A percentile compares a stretch with the other conserved stretches of the same genome.
Evolutionary conservation across 2,888 invertebrate genomes (phyloP).

Genomic region (Microctonus brassicae): DNA sequence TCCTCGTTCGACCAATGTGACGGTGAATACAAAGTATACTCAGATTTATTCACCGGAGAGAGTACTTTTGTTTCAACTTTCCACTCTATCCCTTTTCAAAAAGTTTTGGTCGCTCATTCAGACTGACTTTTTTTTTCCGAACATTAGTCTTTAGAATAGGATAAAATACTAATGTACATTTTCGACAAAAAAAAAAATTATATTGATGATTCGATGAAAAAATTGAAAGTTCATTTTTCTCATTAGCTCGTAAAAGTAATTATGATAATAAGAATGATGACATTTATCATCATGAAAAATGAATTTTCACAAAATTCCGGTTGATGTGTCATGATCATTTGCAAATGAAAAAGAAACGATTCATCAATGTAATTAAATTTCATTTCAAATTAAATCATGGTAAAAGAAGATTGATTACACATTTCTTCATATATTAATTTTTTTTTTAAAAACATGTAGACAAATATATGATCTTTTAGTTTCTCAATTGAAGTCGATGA

Average conservation of each 20-base stretch:
- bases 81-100: background rate
- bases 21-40: background rate
- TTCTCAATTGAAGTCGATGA: slow-evolving; percentile 22
- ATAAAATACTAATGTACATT: background rate
- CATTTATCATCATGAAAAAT: background rate
- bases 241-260: background rate
- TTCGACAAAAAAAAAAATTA: background rate
- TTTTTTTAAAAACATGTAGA: background rate
- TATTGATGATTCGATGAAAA: background rate
- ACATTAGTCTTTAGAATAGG: background rate
- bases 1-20: background rate
- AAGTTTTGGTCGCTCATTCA: background rate
- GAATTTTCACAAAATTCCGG: background rate
- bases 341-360: background rate
- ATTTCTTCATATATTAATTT: background rate
- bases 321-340: background rate
- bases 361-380: background rate
- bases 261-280: background rate
- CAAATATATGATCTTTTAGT: background rate
- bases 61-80: slow-evolving; percentile 19
- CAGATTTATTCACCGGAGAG: slow-evolving; percentile 18
- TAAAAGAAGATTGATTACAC: slow-evolving; percentile 18
- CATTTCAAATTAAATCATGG: background rate
- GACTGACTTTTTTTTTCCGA: background rate
- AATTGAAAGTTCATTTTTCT: background rate